Evolutionary conservation across 2,113 vertebrate species (phyloP).

Genomic region (Electrona antarctica): DNA sequence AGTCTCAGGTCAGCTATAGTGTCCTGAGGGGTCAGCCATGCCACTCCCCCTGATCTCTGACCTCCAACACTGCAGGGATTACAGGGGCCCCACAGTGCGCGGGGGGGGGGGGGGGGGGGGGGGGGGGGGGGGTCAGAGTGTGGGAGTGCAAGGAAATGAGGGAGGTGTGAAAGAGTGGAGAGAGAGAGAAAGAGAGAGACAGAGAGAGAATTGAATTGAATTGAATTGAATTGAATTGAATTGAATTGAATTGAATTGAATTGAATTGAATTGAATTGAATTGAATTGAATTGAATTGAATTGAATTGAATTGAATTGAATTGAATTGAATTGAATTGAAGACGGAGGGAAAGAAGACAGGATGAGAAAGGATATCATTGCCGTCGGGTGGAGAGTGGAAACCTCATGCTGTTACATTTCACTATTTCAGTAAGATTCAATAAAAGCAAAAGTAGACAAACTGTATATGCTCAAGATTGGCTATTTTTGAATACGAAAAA

Average conservation of each 20-base stretch:
- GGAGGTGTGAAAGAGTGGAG: constrained; percentile 23
- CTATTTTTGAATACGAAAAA: background rate
- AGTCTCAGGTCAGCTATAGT: background rate
- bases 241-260: no score
- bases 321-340: background rate
- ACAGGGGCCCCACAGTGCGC: constrained; percentile 35
- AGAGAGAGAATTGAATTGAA: background rate
- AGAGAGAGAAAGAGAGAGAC: background rate
- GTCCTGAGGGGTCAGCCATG: constrained; percentile 25
- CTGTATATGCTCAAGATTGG: no score
- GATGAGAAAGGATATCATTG: background rate
- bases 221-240: no score
- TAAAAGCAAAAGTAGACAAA: no score
- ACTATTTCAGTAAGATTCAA: no score
- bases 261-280: no score
- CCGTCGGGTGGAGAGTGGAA: no score
- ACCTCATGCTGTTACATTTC: no score
- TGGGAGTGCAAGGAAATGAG: background rate
- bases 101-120: no score
- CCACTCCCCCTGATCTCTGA: constrained; percentile 40
- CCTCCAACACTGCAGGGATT: constrained; percentile 65
- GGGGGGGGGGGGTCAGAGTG: constrained; percentile 27
- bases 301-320: no score
- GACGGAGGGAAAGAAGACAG: background rate
- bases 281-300: no score